phyloP scores from a whole-genome alignment of 2,888 invertebrate genomes.

The Zelleria hepariella region DNA sequence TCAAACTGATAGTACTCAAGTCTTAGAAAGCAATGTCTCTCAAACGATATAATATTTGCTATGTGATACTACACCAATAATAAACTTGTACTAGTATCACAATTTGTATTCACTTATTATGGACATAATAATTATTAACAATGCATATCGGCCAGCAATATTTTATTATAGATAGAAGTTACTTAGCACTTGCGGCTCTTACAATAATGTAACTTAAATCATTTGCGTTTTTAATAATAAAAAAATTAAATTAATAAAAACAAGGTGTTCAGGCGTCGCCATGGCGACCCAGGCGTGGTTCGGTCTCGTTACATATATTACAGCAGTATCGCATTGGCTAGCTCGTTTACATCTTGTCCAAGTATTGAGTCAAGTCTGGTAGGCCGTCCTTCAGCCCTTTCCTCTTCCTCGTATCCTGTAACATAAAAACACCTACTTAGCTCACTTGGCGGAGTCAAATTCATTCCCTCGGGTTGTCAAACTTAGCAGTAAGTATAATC shows the following conservation, averaged over 20 bases:
- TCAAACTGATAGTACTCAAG: constrained; percentile 1
- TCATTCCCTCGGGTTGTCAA: too few relatives aligned
- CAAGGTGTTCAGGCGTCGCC: constrained; percentile 17
- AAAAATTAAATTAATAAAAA: constrained; percentile 28
- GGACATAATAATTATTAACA: constrained; percentile 27
- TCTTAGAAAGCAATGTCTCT: not conserved
- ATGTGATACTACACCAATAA: constrained; percentile 5
- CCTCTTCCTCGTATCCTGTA: constrained; percentile 94
- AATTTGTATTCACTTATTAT: constrained; percentile 3
- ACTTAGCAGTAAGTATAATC: too few relatives aligned
- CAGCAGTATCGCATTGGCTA: constrained; percentile 60
- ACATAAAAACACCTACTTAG: constrained; percentile 7
- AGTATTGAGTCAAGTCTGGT: constrained; percentile 93
- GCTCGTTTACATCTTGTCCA: constrained; percentile 96
- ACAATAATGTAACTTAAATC: constrained; percentile 17
- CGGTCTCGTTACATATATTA: constrained; percentile 61
- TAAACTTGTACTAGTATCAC: constrained; percentile 7
- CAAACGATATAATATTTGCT: not conserved
- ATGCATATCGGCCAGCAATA: constrained; percentile 46
- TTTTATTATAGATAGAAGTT: constrained; percentile 21
- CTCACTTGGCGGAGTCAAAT: too few relatives aligned
- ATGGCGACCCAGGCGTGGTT: constrained; percentile 32
- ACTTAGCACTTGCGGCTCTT: constrained; percentile 19
- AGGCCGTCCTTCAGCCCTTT: constrained; percentile 99
- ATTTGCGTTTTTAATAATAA: not conserved